Conservation (phyloP, 2,888 invertebrate genomes). For the Polydesmus complanatus region DNA sequence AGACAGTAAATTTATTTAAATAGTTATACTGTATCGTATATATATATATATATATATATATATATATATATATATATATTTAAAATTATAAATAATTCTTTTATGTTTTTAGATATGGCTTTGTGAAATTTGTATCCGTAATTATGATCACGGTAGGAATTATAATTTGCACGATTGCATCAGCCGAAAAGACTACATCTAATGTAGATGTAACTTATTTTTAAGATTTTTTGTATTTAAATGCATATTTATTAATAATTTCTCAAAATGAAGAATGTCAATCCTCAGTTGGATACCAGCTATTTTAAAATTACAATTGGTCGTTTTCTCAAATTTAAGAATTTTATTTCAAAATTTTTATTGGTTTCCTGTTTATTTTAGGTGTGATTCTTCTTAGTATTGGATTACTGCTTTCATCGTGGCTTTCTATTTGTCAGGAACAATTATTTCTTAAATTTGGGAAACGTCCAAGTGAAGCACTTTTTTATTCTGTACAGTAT, state of each 20-base stretch:
- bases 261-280: not conserved
- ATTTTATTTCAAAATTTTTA: constrained; percentile 1
- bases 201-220: constrained; percentile 15
- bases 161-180: constrained; percentile 74
- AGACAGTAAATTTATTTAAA: constrained; percentile 3
- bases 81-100: not conserved
- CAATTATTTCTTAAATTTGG: constrained; percentile 66
- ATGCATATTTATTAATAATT: not conserved
- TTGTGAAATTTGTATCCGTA: constrained; percentile 78
- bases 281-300: constrained; percentile 31
- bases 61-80: not conserved
- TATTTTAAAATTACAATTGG: constrained; percentile 50
- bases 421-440: constrained; percentile 93
- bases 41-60: no score
- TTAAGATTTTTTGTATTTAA: no score
- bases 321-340: constrained; percentile 3
- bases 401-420: constrained; percentile 79
- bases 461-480: constrained; percentile 78
- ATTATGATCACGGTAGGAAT: constrained; percentile 88
- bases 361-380: constrained; percentile 19
- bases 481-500: constrained; percentile 59
- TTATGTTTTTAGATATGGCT: constrained; percentile 42
- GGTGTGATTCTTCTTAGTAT: constrained; percentile 68
- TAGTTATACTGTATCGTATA: not conserved
- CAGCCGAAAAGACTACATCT: constrained; percentile 31